Base-by-base conservation (phyloP, 1,140 invertebrate species). In the Centruroides sculpturatus region DNA sequence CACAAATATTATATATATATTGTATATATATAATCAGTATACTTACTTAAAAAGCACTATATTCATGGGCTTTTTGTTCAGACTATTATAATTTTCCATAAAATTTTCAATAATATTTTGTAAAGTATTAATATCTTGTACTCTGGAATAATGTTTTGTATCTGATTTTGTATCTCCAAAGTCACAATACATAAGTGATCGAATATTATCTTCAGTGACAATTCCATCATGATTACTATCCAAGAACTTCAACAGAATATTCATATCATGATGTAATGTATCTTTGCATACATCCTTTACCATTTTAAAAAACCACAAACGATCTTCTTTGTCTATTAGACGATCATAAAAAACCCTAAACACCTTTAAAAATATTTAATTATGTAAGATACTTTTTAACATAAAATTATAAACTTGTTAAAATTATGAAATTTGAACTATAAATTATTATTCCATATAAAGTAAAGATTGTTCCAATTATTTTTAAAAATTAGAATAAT, bases 41-140 rank as follows among this genome's bases (percentile, higher is more conserved):
- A 61, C 50, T 65, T 73, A 85, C 87, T 85, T 85, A 72, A 97
- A 98, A 35, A 98, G 75, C 4, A 97, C 92, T 54, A 98, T 77
- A 77, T 92, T 91, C 93, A 98, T 97, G 0, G 92, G 92, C 70
- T 96, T 96, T 72, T 94, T 97, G 34, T 88, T 91, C 85, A 97
- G 89, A 61, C 92, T 89, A 72, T 98, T 97, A 68, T 85, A 97
- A 71, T 98, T 93, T 3, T 85, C 83, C 12, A 98, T 77, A 76
- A 90, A 95, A 1, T 83, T 83, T 70, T 96, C 92, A 0, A 92
- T 89, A n/a, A 92, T 87, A 1, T 80, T 78, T 64, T 84, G 82
- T 51, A 98, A 76, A 59, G 84, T 79, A 63, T 91, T 86, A 64
- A 95, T 77, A 71, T 96, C 87, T 3, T 77, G 74, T 0, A 93